Conservation (phyloP, 2,888 invertebrate species). For the Callosobruchus maculatus region DNA sequence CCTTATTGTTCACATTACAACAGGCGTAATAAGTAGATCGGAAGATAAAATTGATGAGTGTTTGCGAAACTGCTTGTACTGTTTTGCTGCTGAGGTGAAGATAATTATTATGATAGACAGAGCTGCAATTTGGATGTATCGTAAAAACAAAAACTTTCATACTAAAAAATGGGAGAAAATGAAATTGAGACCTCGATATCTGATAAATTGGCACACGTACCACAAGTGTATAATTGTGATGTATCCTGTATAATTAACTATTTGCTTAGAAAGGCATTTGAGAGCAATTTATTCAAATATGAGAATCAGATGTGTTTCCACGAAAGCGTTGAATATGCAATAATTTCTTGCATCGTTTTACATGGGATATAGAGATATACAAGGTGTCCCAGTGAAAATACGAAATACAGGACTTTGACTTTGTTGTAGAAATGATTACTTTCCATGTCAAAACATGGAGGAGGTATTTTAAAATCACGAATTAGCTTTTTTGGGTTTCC, state of each 20-base stretch:
- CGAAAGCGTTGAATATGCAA: not conserved
- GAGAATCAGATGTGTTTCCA: not conserved
- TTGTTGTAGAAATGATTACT: too few relatives aligned
- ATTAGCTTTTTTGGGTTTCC: too few relatives aligned
- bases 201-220: not conserved
- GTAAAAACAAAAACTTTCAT: not conserved
- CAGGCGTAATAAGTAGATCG: not conserved
- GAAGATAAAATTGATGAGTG: not conserved
- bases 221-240: not conserved
- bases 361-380: not conserved
- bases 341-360: not conserved
- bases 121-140: not conserved
- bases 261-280: not conserved
- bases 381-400: not conserved
- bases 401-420: too few relatives aligned
- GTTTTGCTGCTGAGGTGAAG: not conserved
- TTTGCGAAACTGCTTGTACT: not conserved
- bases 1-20: not conserved
- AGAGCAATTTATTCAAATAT: not conserved
- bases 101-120: not conserved
- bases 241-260: not conserved
- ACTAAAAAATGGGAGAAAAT: not conserved
- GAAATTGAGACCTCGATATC: not conserved
- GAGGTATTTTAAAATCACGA: too few relatives aligned
- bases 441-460: too few relatives aligned